phyloP scores from a whole-genome alignment of 2,113 vertebrate genomes.

The Anoplopoma fimbria region DNA sequence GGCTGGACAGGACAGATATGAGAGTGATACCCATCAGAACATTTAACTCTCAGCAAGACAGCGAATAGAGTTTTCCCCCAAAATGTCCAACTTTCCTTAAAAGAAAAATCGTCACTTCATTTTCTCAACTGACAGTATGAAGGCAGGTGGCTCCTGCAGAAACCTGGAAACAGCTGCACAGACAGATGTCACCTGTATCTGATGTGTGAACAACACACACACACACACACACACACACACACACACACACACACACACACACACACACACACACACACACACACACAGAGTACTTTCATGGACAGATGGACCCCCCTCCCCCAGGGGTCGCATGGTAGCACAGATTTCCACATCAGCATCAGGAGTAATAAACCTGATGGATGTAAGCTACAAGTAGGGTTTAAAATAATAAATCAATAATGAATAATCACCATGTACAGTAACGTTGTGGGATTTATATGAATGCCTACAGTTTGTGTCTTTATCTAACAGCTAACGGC shows the following conservation, averaged over 20 bases:
- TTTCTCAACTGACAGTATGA: neutral
- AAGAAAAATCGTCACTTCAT: neutral
- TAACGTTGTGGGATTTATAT: neutral
- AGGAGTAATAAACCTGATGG: neutral
- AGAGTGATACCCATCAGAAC: neutral
- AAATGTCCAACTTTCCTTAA: neutral
- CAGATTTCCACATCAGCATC: neutral
- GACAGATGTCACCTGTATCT: constrained; percentile 18
- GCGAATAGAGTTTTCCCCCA: neutral
- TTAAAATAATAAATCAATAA: neutral
- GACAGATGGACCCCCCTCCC: neutral
- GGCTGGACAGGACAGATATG: neutral
- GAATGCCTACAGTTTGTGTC: neutral
- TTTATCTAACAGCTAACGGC: too few species aligned
- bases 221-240: neutral
- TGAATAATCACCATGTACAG: neutral
- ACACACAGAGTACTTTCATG: neutral
- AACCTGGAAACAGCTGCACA: neutral
- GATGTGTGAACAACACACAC: constrained; percentile 3
- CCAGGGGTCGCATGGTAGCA: neutral
- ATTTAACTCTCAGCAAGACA: neutral
- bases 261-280: neutral
- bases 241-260: neutral
- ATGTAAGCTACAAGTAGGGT: neutral
- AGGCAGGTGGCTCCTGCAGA: neutral